Base-by-base conservation (phyloP, 1,140 invertebrate species). In the Musca vetustissima region DNA sequence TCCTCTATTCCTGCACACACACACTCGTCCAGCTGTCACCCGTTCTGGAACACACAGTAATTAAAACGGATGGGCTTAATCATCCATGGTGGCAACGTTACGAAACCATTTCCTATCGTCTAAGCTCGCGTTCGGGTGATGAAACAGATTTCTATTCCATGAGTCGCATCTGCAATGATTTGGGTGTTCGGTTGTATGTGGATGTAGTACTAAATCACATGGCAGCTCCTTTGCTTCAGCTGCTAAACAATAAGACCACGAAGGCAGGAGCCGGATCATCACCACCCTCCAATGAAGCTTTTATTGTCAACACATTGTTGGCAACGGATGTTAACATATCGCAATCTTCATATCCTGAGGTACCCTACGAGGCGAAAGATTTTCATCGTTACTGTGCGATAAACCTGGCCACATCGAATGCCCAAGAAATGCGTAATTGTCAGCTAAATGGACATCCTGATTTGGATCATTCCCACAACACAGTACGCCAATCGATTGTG, bases 161-260 rank as follows among this genome's bases (percentile, higher is more conserved):
- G 93, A 86, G 90, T 0, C 72, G 76, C 14, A 74, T 88, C 49
- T 93, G 91, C 74, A 92, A 91, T 76, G 79, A 78, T 4, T 90
- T 83, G 25, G 89, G 89, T 11, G 90, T 93, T 2, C 85, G 87
- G 85, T 90, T 96, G 65, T 94, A 92, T 76, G 91, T 92, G 0
- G 94, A 96, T 81, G 85, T 88, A 0, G 88, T 96, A 1, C 83
- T 95, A 49, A 96, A 97, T 77, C 93, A 97, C 80, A 96, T 96
- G 93, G 87, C 1, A 83, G 86, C 15, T 83, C 80, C 76, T 76
- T 75, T 36, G 1, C n/a, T 43, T 24, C 36, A 43, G 8, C 28
- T 61, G 2, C 2, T 36, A 1, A 25, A 59, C 0, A 17, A 19
- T n/a, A 36, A 13, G 0, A 28, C 1, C 14, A 47, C 11, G n/a